phyloP scores from a whole-genome alignment of 2,888 invertebrate genomes.

The Disparrhopalites patrizii region DNA sequence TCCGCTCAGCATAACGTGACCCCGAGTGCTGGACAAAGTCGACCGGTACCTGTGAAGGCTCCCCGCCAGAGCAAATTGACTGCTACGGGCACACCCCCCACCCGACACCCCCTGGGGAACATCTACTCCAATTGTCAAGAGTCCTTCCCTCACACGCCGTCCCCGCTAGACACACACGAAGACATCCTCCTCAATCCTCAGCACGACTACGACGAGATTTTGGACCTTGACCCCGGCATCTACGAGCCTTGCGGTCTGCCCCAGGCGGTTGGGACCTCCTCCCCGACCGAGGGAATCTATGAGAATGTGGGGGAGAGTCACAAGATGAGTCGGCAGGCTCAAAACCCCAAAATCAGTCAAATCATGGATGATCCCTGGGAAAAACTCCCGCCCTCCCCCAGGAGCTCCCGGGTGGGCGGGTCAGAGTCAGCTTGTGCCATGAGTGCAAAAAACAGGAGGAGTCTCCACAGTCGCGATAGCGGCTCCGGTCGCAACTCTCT shows the following conservation, averaged over 20 bases:
- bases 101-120: not conserved
- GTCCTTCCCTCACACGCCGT: not conserved
- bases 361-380: slow-evolving; percentile 5
- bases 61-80: not conserved
- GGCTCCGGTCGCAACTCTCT: slow-evolving; percentile 34
- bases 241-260: slow-evolving; percentile 6
- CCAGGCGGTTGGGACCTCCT: too few species aligned
- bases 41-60: not conserved
- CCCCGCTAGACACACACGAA: too few species aligned
- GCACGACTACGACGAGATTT: slow-evolving; percentile 12
- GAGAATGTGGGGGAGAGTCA: not conserved
- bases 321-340: not conserved
- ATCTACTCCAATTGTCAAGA: not conserved
- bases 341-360: too few species aligned
- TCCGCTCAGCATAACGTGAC: too few species aligned
- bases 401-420: not conserved
- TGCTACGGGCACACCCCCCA: not conserved
- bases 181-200: not conserved
- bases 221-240: slow-evolving; percentile 3
- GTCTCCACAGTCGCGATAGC: not conserved
- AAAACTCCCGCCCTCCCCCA: not conserved
- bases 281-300: not conserved
- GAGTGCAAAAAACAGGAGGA: not conserved
- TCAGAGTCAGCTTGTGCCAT: not conserved
- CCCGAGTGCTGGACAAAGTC: too few species aligned